A percentile compares a stretch with the other conserved stretches of the same genome.
Conservation (phyloP, 2,113 vertebrate genomes). For the Ceyx margarethae region DNA sequence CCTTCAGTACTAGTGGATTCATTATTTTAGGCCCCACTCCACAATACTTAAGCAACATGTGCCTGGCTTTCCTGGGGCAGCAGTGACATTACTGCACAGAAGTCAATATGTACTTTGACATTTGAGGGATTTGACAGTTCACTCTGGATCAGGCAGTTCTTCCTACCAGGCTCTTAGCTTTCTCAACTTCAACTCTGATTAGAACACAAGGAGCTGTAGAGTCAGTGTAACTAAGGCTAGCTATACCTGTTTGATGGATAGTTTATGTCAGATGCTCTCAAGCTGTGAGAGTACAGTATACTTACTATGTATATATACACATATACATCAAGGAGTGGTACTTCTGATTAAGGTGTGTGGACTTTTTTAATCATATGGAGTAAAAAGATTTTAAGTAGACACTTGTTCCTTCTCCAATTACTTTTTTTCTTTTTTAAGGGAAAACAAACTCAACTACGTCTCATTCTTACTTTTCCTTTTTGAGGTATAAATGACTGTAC, state of each 20-base stretch:
- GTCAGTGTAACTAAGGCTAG: neutral
- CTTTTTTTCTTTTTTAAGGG: neutral
- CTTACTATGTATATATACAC: neutral
- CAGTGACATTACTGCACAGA: neutral
- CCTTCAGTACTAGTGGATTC: neutral
- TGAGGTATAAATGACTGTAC: constrained; percentile 38
- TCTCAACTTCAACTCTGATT: neutral
- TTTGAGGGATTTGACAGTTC: neutral
- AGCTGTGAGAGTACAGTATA: neutral
- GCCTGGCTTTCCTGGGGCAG: neutral
- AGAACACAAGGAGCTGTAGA: neutral
- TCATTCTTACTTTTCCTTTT: neutral
- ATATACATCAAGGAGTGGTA: neutral
- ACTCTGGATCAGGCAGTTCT: neutral
- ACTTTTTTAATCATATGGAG: neutral
- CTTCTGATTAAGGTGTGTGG: neutral
- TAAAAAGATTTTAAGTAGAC: neutral
- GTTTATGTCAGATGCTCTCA: neutral
- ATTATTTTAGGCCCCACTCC: neutral
- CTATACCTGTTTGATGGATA: neutral
- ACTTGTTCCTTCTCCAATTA: neutral
- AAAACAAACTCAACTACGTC: neutral
- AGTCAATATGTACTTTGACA: accelerated
- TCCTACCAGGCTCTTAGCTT: neutral
- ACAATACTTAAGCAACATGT: neutral